These are phyloP conservation scores for Tenthredo scrophulariae DNA, from an alignment of 2,888 invertebrate genomes.

Conservation along the genomic window DNA sequence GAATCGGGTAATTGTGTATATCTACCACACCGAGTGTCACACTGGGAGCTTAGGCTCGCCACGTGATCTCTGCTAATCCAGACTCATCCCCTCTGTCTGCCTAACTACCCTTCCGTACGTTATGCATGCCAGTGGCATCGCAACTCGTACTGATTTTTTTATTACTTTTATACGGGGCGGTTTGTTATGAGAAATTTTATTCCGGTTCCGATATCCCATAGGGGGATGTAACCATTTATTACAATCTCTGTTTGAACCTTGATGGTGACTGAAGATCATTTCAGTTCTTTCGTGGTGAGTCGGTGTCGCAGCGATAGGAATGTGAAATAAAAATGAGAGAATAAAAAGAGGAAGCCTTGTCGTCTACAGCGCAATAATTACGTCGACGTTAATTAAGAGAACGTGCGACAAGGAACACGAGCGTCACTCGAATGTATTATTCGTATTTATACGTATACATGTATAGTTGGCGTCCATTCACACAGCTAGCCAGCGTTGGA, in stretches of 20 bases:
- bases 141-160: not conserved
- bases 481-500: not conserved
- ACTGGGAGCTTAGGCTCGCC: slow-evolving; percentile 5
- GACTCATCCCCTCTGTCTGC: not conserved
- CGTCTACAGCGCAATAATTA: slow-evolving; percentile 5
- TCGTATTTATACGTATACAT: not conserved
- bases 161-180: not conserved
- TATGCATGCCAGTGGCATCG: not conserved
- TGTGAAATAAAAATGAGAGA: not conserved
- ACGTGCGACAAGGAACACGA: not conserved
- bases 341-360: not conserved
- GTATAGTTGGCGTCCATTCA: not conserved
- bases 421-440: not conserved
- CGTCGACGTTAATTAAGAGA: slow-evolving; percentile 23
- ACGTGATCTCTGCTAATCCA: slow-evolving; percentile 48
- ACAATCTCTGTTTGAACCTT: not conserved
- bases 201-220: not conserved
- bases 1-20: slow-evolving; percentile 44
- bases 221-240: not conserved
- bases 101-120: not conserved
- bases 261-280: not conserved
- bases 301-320: not conserved
- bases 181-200: too few species aligned
- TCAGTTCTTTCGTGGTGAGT: not conserved
- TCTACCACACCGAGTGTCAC: not conserved